These are phyloP conservation scores for Drosophila parvula DNA, from an alignment of 1,140 invertebrate genomes.

Conservation along the genomic window DNA sequence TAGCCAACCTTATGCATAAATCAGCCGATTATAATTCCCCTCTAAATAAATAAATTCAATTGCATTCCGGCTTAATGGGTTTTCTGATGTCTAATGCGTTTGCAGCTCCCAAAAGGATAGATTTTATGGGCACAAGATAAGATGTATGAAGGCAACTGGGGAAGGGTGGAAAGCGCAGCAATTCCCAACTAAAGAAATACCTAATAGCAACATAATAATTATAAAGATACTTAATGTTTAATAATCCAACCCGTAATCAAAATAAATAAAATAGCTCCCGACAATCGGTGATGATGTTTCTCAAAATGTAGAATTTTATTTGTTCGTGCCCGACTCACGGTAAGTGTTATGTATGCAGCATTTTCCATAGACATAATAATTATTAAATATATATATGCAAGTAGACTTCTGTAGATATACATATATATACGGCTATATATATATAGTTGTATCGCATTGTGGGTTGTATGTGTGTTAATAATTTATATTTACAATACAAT, in stretches of 20 bases:
- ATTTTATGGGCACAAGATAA: conserved; percentile 34
- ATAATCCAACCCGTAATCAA: background rate
- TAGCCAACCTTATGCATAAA: conserved; percentile 42
- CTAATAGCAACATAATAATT: background rate
- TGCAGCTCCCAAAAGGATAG: conserved; percentile 38
- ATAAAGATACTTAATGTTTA: background rate
- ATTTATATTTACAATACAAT: conserved; percentile 52
- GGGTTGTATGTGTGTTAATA: conserved; percentile 42
- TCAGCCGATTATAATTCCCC: conserved; percentile 30
- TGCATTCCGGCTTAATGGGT: conserved; percentile 17
- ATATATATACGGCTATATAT: conserved; percentile 28
- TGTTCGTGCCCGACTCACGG: conserved; percentile 62
- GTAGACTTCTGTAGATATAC: conserved; percentile 39
- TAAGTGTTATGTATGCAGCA: conserved; percentile 58
- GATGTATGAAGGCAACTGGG: background rate
- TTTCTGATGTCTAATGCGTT: conserved; percentile 35
- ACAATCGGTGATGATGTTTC: conserved; percentile 42
- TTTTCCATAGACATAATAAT: conserved; percentile 73
- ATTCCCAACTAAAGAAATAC: background rate
- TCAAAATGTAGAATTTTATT: conserved; percentile 81
- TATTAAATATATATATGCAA: conserved; percentile 61
- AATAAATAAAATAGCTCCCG: background rate
- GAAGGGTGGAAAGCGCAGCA: background rate
- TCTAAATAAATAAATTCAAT: conserved; percentile 43
- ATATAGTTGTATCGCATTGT: conserved; percentile 44